phyloP scores from a whole-genome alignment of 2,888 invertebrate genomes.

The Plusia festucae region DNA sequence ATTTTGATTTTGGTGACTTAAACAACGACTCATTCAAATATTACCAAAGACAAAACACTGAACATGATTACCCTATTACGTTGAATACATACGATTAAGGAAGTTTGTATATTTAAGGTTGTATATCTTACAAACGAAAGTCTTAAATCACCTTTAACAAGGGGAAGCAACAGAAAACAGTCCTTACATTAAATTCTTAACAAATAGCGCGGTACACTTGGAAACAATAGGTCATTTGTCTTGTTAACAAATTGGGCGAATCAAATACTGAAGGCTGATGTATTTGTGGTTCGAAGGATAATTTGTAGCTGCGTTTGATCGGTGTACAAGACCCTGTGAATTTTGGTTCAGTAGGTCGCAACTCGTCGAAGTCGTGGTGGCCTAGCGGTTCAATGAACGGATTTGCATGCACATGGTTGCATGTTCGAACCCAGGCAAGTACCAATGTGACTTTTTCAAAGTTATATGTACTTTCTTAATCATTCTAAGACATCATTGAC shows the following conservation, averaged over 20 bases:
- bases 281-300: slow-evolving; percentile 38
- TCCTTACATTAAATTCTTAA: slow-evolving; percentile 47
- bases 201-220: slow-evolving; percentile 36
- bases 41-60: too few relatives aligned
- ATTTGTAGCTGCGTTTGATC: slow-evolving; percentile 47
- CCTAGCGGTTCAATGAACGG: too few relatives aligned
- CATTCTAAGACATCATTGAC: too few relatives aligned
- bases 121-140: neutral
- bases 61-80: too few relatives aligned
- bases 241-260: slow-evolving; percentile 57
- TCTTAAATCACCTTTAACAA: neutral
- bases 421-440: too few relatives aligned
- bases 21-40: too few relatives aligned
- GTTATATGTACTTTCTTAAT: too few relatives aligned
- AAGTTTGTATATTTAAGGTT: too few relatives aligned
- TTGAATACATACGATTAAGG: neutral
- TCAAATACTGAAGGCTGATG: slow-evolving; percentile 48
- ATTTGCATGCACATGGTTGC: too few relatives aligned
- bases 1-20: too few relatives aligned
- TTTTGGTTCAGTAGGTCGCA: neutral
- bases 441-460: too few relatives aligned
- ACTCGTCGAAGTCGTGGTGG: too few relatives aligned
- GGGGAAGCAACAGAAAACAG: slow-evolving; percentile 10
- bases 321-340: slow-evolving; percentile 3
- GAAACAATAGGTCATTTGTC: slow-evolving; percentile 52